Evolutionary conservation across 1,140 invertebrate species (phyloP).

Genomic region (Psilanteris sp.): DNA sequence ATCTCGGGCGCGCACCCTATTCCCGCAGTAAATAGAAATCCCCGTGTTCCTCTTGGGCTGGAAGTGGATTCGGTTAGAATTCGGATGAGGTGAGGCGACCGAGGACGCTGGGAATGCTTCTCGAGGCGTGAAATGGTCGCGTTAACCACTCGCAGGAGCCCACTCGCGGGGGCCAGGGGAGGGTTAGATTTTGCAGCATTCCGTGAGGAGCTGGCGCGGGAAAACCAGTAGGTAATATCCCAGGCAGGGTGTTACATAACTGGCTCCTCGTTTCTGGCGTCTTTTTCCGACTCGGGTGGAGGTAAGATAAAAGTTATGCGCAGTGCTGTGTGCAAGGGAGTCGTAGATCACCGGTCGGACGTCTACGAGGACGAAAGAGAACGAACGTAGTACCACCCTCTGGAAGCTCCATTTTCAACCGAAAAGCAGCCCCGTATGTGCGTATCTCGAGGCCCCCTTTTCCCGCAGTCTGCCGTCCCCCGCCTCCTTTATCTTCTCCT

Average conservation of each 20-base stretch:
- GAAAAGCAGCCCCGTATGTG: conserved; percentile 63
- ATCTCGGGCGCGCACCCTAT: conserved; percentile 43
- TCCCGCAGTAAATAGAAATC: conserved; percentile 74
- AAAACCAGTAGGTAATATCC: conserved; percentile 58
- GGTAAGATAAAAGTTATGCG: conserved; percentile 80
- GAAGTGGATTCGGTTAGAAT: conserved; percentile 76
- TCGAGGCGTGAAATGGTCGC: conserved; percentile 78
- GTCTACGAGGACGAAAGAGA: conserved; percentile 77
- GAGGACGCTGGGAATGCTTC: conserved; percentile 73
- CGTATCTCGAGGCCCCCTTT: conserved; percentile 67
- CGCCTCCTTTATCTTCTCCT: conserved; percentile 5
- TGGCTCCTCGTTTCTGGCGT: conserved; percentile 46
- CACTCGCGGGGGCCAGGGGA: conserved; percentile 51
- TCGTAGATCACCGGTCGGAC: conserved; percentile 77
- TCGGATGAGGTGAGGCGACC: conserved; percentile 66
- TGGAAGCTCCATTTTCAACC: conserved; percentile 59
- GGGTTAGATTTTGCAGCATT: conserved; percentile 42
- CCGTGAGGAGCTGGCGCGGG: conserved; percentile 28
- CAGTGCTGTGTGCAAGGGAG: conserved; percentile 78
- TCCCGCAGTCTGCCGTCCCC: conserved; percentile 21
- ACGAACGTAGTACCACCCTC: conserved; percentile 66
- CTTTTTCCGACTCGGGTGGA: conserved; percentile 63
- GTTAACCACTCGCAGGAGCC: conserved; percentile 72
- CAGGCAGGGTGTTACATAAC: conserved; percentile 59
- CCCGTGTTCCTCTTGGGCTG: conserved; percentile 55